phyloP scores from a whole-genome alignment of 2,113 vertebrate genomes.

The Platysternon megacephalum region DNA sequence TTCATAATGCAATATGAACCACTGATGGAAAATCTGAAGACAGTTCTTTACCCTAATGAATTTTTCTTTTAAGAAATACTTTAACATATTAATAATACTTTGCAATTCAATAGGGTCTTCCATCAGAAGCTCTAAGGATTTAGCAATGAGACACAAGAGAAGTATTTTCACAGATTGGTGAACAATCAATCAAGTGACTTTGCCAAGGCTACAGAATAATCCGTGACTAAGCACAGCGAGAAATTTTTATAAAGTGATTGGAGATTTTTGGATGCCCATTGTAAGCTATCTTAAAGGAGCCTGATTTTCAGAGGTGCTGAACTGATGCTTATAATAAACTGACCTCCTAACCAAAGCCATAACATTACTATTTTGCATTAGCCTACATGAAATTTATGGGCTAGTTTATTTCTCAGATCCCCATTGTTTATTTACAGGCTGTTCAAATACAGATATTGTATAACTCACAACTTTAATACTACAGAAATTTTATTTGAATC shows the following conservation, averaged over 20 bases:
- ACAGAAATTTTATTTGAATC: neutral
- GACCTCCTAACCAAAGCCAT: neutral
- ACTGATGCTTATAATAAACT: neutral
- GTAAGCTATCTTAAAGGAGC: too few relatives aligned
- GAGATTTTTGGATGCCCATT: neutral
- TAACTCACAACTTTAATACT: neutral
- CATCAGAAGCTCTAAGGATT: neutral
- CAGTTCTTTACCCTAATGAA: neutral
- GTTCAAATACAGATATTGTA: neutral
- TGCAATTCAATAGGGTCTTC: neutral
- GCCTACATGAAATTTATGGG: neutral
- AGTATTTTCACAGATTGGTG: neutral
- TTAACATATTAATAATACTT: neutral
- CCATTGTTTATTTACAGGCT: neutral
- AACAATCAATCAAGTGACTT: neutral
- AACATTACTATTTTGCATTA: neutral
- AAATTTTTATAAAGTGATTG: neutral
- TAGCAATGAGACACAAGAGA: neutral
- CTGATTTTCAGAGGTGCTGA: neutral
- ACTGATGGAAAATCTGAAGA: neutral
- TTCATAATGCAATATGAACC: neutral
- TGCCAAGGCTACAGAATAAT: neutral
- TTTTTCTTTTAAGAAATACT: neutral
- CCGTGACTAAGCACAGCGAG: neutral
- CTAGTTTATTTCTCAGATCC: neutral